Percentiles rank a stretch among this genome's conserved stretches.
These are phyloP conservation scores for Amazona vittata DNA, from an alignment of 2,113 vertebrate genomes.

Conservation along the genomic window DNA sequence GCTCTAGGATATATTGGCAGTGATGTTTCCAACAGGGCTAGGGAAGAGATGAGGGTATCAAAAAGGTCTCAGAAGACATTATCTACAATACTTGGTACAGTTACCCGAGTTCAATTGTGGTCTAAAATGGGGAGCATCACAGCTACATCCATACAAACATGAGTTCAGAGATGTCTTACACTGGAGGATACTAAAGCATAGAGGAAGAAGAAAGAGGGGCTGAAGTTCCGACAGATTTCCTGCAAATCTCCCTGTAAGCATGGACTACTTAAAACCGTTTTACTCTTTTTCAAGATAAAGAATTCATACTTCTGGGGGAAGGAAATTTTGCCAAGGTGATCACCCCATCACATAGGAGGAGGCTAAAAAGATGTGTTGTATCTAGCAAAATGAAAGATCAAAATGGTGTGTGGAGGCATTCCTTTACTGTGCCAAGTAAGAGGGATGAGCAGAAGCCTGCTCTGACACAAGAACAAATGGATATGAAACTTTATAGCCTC, in stretches of 20 bases:
- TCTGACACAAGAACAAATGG: neutral
- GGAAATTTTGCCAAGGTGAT: neutral
- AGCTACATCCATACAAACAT: fast-evolving
- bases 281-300: neutral
- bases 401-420: neutral
- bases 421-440: neutral
- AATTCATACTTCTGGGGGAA: neutral
- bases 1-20: neutral
- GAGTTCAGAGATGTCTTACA: neutral
- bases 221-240: neutral
- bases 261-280: neutral
- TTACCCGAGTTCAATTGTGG: neutral
- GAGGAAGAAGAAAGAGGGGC: neutral
- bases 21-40: neutral
- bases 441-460: fast-evolving
- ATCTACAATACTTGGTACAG: neutral
- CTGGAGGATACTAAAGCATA: neutral
- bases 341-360: neutral
- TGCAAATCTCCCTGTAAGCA: fast-evolving
- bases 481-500: neutral
- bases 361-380: neutral
- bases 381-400: neutral
- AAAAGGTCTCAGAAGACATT: neutral
- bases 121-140: neutral
- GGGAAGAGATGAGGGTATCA: neutral